Evolutionary conservation across 2,888 invertebrate species (phyloP), one percentile per base, ranked within the genome.

Genomic region (Odontocerum albicorne): DNA sequence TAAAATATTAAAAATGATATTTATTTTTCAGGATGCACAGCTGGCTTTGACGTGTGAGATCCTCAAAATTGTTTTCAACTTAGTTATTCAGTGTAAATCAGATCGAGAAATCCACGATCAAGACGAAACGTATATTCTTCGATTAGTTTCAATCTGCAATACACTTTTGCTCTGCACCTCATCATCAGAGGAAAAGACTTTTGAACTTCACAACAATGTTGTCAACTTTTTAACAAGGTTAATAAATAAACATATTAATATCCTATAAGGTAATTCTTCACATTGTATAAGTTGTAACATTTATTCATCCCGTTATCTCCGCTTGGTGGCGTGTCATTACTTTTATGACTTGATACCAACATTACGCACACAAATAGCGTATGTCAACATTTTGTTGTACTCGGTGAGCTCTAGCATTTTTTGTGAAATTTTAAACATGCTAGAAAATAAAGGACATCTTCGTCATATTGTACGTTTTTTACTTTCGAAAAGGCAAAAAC

Each of bases 161-260:
- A 81, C 85, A 57, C 72, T 93, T 49, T 72, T 96, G 2, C 71
- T 87, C 57, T 80, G 80, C 57, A 74, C 79, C 43, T 75, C 82
- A 1, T 70, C 75, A 19, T 76, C 73, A 52, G 73, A 79, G 19
- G 83, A 81, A 1, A 87, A 85, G 65, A 73, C 82, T 46, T 80
- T 84, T 66, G 86, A 86, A 59, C 72, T 94, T 22, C 80, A 85
- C 63, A 90, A 88, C 64, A 87, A 96, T 72, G 83, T 90, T 58
- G 83, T 91, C 6, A 92, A 96, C 74, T 75, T 96, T 63, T 73
- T 96, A 60, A 92, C 90, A 38, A 82, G 79, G 78, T 77, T n/a
- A 64, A 31, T n/a, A 21, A 22, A 21, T 6, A 13, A n/a, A 15
- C 27, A 3, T 21, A 27, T 13, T n/a, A n/a, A 43, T 43, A 43